Conservation (phyloP, 2,113 vertebrate species). For the Speoplatyrhinus poulsoni region DNA sequence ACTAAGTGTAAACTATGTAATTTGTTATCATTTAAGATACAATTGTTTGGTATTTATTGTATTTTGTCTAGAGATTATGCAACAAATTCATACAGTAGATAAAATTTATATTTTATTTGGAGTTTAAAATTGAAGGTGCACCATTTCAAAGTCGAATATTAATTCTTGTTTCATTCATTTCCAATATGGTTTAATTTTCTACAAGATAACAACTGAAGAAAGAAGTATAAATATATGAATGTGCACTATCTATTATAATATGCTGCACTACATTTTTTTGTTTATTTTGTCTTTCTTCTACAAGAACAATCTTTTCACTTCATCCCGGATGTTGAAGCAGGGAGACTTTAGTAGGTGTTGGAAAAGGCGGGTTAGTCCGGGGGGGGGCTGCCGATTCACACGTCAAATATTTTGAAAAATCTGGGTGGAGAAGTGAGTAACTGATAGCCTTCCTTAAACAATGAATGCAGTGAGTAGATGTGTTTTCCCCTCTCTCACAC, state of each 20-base stretch:
- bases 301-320: conserved; percentile 3
- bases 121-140: no score
- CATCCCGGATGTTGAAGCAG: background rate
- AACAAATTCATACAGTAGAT: no score
- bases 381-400: background rate
- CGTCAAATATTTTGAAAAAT: background rate
- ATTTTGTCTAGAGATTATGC: no score
- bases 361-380: background rate
- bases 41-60: no score
- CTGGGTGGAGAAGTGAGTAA: background rate
- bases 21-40: no score
- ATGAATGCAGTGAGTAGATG: background rate
- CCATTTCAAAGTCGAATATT: no score
- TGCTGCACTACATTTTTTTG: background rate
- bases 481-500: background rate
- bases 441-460: background rate
- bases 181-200: no score
- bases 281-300: conserved; percentile 4
- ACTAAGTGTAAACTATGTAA: no score
- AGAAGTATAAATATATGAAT: no score
- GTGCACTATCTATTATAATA: background rate
- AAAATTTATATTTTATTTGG: no score
- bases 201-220: background rate
- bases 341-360: background rate
- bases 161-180: no score